phyloP scores from a whole-genome alignment of 2,797 vertebrate genomes.

The Erpetoichthys calabaricus region DNA sequence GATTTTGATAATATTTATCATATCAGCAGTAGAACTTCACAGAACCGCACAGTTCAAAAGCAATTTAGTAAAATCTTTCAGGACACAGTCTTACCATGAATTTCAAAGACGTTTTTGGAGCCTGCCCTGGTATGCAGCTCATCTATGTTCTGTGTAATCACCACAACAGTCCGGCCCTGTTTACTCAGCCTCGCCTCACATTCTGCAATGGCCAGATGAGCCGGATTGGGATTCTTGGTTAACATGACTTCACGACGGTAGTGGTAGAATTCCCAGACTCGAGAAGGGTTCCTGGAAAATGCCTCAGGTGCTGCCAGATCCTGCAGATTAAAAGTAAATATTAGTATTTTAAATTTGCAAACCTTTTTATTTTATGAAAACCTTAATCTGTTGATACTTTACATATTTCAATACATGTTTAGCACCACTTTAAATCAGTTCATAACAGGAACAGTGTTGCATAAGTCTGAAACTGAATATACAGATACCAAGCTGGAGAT shows the following conservation, averaged over 20 bases:
- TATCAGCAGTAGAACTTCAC: not conserved
- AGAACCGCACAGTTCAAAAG: too few relatives aligned
- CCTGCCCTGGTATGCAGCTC: constrained; percentile 81
- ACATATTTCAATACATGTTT: too few relatives aligned
- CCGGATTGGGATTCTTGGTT: constrained; percentile 62
- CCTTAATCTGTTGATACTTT: too few relatives aligned
- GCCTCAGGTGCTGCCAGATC: constrained; percentile 78
- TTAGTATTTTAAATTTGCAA: not conserved
- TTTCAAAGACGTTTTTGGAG: constrained; percentile 71
- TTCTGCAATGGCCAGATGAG: constrained; percentile 71
- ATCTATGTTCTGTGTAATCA: constrained; percentile 89
- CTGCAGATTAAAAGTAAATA: constrained; percentile 31
- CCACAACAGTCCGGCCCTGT: constrained; percentile 67
- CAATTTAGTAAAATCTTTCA: not conserved
- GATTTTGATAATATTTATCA: too few relatives aligned
- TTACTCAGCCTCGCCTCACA: constrained; percentile 68
- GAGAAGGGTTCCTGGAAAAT: constrained; percentile 74
- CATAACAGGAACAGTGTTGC: too few relatives aligned
- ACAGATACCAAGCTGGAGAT: too few relatives aligned
- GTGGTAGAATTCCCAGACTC: constrained; percentile 94
- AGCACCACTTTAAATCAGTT: too few relatives aligned
- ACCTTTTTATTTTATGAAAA: not conserved
- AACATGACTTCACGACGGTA: constrained; percentile 72
- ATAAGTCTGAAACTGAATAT: too few relatives aligned
- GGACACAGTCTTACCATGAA: constrained; percentile 62